Conservation (phyloP, 1,140 invertebrate genomes). For the Drosophila rhopaloa region DNA sequence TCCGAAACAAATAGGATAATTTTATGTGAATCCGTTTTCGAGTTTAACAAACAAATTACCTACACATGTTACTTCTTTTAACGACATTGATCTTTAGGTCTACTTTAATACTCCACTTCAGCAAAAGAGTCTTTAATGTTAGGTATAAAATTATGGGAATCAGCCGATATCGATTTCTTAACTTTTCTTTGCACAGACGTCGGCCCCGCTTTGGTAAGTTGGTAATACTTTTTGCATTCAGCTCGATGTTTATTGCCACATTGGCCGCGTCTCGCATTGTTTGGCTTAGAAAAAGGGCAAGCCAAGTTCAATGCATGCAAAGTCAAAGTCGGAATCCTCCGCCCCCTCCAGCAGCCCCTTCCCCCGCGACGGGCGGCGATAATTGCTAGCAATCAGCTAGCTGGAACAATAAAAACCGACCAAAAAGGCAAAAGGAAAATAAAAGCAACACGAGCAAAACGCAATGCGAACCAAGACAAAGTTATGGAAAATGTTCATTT, state of each 20-base stretch:
- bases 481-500: conserved; percentile 65
- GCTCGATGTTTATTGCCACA: conserved; percentile 32
- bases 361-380: conserved; percentile 25
- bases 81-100: too few relatives aligned
- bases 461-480: conserved; percentile 41
- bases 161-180: neutral
- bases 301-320: conserved; percentile 55
- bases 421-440: conserved; percentile 38
- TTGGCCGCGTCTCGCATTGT: conserved; percentile 41
- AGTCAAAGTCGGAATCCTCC: conserved; percentile 47
- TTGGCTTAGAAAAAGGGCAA: conserved; percentile 37
- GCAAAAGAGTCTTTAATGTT: too few relatives aligned
- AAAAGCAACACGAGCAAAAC: conserved; percentile 48
- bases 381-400: conserved; percentile 63
- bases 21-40: too few relatives aligned
- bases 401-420: conserved; percentile 58
- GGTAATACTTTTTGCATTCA: conserved; percentile 25
- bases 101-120: too few relatives aligned
- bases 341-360: neutral
- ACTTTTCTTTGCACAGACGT: conserved; percentile 2
- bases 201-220: neutral
- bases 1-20: too few relatives aligned
- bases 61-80: too few relatives aligned
- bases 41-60: too few relatives aligned
- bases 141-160: too few relatives aligned